Evolutionary conservation across 92 coral and sea anemone genomes (phyloP).

Genomic region (Bergia sp.): DNA sequence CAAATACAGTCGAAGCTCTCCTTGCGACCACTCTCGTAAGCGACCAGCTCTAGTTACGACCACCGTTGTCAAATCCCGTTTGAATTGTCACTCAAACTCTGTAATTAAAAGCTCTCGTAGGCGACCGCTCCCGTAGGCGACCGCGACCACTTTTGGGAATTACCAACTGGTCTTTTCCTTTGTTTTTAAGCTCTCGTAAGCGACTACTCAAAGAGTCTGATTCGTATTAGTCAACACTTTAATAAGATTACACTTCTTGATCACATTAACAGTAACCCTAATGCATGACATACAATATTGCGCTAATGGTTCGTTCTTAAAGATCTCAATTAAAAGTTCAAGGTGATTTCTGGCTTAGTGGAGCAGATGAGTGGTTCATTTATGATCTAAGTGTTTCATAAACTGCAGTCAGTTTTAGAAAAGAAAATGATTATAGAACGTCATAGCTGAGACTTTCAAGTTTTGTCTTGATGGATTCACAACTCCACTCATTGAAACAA

Average conservation of each 20-base stretch:
- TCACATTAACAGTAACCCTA: too few relatives aligned
- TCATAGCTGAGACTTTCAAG: slow-evolving; percentile 41
- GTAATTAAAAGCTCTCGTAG: too few relatives aligned
- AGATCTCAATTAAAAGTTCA: too few relatives aligned
- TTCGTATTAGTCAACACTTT: slow-evolving; percentile 38
- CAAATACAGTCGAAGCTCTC: slow-evolving; percentile 17
- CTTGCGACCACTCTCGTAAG: slow-evolving; percentile 31
- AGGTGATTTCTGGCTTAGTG: slow-evolving; percentile 19
- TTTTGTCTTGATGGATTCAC: slow-evolving; percentile 13
- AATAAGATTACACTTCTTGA: slow-evolving; percentile 17
- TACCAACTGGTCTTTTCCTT: slow-evolving; percentile 50
- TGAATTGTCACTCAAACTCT: too few relatives aligned
- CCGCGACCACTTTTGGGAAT: slow-evolving; percentile 47
- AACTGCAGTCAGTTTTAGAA: slow-evolving; percentile 49
- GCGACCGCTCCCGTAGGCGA: slow-evolving; percentile 12
- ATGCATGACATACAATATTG: too few relatives aligned
- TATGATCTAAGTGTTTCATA: slow-evolving; percentile 40
- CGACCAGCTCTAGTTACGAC: slow-evolving; percentile 39
- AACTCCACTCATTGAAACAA: slow-evolving; percentile 47
- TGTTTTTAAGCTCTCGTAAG: slow-evolving; percentile 54
- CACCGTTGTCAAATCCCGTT: slow-evolving; percentile 40
- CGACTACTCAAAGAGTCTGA: slow-evolving; percentile 52
- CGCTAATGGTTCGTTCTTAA: too few relatives aligned
- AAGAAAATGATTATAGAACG: slow-evolving; percentile 39
- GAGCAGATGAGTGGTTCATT: slow-evolving; percentile 46